A percentile compares a stretch with the other conserved stretches of the same genome.
These are phyloP conservation scores for Champsocephalus gunnari DNA, from an alignment of 2,797 vertebrate genomes.

Conservation along the genomic window DNA sequence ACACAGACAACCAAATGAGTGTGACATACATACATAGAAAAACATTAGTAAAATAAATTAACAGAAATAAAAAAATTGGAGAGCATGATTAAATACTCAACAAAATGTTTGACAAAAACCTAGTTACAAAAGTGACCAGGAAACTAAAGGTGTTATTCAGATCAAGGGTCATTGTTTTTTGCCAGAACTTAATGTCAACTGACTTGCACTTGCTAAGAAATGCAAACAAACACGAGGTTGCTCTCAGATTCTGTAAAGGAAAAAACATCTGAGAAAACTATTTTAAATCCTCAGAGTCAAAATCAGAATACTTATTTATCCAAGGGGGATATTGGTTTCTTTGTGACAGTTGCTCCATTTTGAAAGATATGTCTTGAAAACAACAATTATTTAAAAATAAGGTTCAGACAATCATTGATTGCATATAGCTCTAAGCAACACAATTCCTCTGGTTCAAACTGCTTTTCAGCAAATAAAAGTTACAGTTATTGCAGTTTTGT, in stretches of 20 bases:
- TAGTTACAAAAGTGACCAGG: conserved; percentile 13
- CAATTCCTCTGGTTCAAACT: neutral
- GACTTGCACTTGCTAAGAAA: conserved; percentile 37
- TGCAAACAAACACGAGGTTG: conserved; percentile 21
- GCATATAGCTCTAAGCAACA: conserved; percentile 7
- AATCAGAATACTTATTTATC: too few species aligned
- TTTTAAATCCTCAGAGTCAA: neutral
- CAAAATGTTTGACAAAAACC: neutral
- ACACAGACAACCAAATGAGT: conserved; percentile 53
- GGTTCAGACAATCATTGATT: neutral
- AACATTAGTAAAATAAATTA: neutral
- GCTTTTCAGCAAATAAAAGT: conserved; percentile 30
- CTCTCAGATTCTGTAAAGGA: conserved; percentile 23
- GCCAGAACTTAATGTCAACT: conserved; percentile 31
- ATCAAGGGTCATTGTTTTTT: conserved; percentile 30
- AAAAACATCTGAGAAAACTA: conserved; percentile 4
- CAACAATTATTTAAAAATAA: too few species aligned
- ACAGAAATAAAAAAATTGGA: conserved; percentile 6
- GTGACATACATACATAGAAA: conserved; percentile 22
- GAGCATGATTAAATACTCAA: conserved; percentile 4
- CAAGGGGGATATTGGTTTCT: too few species aligned
- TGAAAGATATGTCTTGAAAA: too few species aligned
- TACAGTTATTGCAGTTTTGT: conserved; percentile 16
- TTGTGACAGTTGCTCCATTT: too few species aligned
- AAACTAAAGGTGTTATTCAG: conserved; percentile 16